Evolutionary conservation across 1,140 invertebrate species (phyloP).

Genomic region (Drosophila cardini): DNA sequence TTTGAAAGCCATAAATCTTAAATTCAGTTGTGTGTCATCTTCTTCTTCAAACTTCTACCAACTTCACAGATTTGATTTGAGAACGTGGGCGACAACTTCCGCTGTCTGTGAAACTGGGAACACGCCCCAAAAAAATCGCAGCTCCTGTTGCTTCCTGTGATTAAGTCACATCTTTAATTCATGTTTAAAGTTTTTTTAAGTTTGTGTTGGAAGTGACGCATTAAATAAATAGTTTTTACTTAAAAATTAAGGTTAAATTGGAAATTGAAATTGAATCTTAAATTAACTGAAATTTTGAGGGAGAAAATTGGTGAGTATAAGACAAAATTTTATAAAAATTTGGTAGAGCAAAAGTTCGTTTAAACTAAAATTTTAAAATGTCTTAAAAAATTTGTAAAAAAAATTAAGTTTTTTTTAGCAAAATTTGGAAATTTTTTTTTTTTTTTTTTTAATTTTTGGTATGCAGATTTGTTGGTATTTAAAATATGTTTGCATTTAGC

Average conservation of each 20-base stretch:
- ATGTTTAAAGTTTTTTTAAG: neutral
- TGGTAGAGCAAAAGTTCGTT: no score
- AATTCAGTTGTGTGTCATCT: no score
- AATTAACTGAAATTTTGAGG: no score
- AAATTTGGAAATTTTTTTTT: neutral
- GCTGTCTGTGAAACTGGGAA: slow-evolving; percentile 25
- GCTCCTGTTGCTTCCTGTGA: slow-evolving; percentile 31
- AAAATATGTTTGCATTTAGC: slow-evolving; percentile 22
- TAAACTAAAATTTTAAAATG: no score
- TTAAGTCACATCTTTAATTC: slow-evolving; percentile 18
- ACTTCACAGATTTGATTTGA: neutral
- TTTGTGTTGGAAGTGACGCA: no score
- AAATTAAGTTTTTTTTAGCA: neutral
- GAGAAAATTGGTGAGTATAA: no score
- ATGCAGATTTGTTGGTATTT: no score
- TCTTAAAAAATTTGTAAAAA: neutral
- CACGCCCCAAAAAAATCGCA: slow-evolving; percentile 1
- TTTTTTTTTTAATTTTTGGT: neutral
- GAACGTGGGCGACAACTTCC: slow-evolving; percentile 21
- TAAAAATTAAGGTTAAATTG: no score
- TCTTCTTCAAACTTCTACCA: neutral
- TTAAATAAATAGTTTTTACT: no score
- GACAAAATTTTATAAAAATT: no score
- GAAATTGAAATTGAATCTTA: no score
- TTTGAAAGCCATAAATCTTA: no score